Percentiles rank a stretch among this genome's conserved stretches.
Evolutionary conservation across 2,113 vertebrate species (phyloP).

Genomic region (human (Homo sapiens)): DNA sequence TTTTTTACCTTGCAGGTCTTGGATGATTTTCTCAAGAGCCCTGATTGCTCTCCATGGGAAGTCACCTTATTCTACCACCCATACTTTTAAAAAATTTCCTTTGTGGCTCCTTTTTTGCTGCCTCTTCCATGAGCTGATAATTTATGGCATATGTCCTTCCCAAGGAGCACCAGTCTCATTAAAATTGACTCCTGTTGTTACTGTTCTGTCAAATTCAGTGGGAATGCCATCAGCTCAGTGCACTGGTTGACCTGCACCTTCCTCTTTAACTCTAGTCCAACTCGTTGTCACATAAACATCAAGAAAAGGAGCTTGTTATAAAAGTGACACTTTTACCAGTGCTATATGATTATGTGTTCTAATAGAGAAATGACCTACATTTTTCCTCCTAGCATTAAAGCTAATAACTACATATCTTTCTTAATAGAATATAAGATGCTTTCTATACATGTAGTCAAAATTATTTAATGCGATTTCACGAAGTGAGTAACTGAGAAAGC

Average conservation of each 20-base stretch:
- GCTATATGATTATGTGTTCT: conserved; percentile 65
- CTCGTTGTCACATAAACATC: conserved; percentile 65
- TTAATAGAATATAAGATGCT: conserved; percentile 56
- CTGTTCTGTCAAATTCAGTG: conserved; percentile 37
- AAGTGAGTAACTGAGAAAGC: background rate
- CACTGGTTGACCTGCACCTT: conserved; percentile 39
- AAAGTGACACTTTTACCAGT: conserved; percentile 49
- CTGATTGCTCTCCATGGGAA: conserved; percentile 13
- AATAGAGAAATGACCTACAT: conserved; percentile 69
- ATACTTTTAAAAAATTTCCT: conserved; percentile 50
- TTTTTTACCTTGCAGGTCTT: background rate
- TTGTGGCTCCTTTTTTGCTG: background rate
- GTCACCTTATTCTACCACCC: conserved; percentile 51
- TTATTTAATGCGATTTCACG: background rate
- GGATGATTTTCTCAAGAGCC: conserved; percentile 47
- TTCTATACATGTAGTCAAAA: background rate
- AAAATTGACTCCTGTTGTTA: conserved; percentile 77
- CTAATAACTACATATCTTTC: conserved; percentile 65
- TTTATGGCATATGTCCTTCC: conserved; percentile 57
- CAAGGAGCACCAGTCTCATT: conserved; percentile 73
- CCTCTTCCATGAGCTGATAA: conserved; percentile 51
- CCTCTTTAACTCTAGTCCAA: conserved; percentile 57
- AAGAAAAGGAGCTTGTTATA: conserved; percentile 48
- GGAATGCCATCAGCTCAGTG: conserved; percentile 27
- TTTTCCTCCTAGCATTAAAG: conserved; percentile 65